Percentiles rank a stretch among this genome's conserved stretches.
phyloP scores from a whole-genome alignment of 1,140 invertebrate species.

The Diplogasteroides magnus region DNA sequence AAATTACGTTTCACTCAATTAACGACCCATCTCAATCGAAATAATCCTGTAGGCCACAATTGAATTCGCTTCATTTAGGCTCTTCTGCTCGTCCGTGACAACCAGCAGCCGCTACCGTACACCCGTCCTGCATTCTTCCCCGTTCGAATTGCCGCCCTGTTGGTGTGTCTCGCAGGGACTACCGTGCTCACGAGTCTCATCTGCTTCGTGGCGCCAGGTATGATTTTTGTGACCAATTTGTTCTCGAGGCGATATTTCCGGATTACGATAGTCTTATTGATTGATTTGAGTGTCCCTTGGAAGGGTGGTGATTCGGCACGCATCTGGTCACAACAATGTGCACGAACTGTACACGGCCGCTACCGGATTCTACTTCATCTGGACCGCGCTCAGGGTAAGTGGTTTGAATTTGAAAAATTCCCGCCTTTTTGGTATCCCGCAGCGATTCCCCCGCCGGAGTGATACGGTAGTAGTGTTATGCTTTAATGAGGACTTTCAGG shows the following conservation, averaged over 20 bases:
- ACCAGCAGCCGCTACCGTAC: constrained; percentile 68
- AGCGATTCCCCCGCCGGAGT: too few species aligned
- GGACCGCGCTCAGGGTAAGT: constrained; percentile 12
- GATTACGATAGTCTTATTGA: constrained; percentile 13
- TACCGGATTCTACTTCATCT: constrained; percentile 25
- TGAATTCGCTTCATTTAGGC: constrained; percentile 40
- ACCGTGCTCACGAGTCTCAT: constrained; percentile 75
- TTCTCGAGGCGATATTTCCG: too few species aligned
- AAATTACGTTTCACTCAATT: neutral
- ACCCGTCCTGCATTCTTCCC: constrained; percentile 75
- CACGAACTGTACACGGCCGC: constrained; percentile 33
- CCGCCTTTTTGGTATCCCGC: too few species aligned
- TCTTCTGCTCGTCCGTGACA: constrained; percentile 57
- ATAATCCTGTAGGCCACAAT: too few species aligned
- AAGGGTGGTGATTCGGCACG: constrained; percentile 31
- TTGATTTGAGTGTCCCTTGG: constrained; percentile 48
- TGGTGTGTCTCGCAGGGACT: constrained; percentile 76
- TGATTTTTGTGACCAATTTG: constrained; percentile 31
- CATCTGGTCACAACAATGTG: constrained; percentile 29
- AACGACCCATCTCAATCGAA: constrained; percentile 61
- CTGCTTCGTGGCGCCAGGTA: constrained; percentile 76
- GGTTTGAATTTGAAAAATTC: constrained; percentile 57
- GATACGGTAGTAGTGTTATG: too few species aligned
- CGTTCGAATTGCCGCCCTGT: constrained; percentile 68
- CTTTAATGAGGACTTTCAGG: too few species aligned